Base-by-base conservation (phyloP, 2,113 vertebrate genomes). In the Phycodurus eques region DNA sequence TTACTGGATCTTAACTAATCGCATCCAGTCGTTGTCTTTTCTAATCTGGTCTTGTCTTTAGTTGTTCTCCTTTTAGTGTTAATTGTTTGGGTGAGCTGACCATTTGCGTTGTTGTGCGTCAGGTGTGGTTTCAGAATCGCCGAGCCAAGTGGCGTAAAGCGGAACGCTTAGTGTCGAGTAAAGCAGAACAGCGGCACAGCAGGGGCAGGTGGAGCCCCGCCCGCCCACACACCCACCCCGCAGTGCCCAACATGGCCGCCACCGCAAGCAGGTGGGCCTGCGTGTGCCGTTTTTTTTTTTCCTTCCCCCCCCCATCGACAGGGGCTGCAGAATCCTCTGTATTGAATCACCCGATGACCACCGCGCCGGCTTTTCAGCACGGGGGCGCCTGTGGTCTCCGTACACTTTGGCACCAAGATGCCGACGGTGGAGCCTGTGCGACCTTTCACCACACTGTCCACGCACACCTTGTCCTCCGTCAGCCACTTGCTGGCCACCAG, bases 61-160 rank as follows among this genome's bases (percentile, higher is more conserved):
- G 35, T 3, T 39, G 35, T 39, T 39, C 4, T 39, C 35, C 1
- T 39, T 39, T 27, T 27, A 27, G 27, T 56, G 9, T 51, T 51
- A 17, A 17, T 51, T 51, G 49, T 39, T 6, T 8, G 49, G 6
- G 17, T 20, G 49, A 51, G 35, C 53, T 22, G 49, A 19, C 15
- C 15, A 2, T 35, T 43, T 76, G 22, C 10, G n/a, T 27, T 64
- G 17, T 51, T 57, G 54, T 75, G 60, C 68, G 56, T 78, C 71
- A 99, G 97, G 95, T 99, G 46, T 99, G 97, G 97, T 99, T 99
- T 90, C 97, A 99, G 92, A 99, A 99, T 80, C 96, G 97, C 54
- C 84, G 97, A 67, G 97, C 97, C 1, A 99, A 97, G 84, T 98
- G 95, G 96, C 89, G 95, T 4, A 98, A 98, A 88, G 73, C 72